Percentiles rank a stretch among this genome's conserved stretches.
These are phyloP conservation scores for Aspidiotus destructor DNA, from an alignment of 2,888 invertebrate species.

Conservation along the genomic window DNA sequence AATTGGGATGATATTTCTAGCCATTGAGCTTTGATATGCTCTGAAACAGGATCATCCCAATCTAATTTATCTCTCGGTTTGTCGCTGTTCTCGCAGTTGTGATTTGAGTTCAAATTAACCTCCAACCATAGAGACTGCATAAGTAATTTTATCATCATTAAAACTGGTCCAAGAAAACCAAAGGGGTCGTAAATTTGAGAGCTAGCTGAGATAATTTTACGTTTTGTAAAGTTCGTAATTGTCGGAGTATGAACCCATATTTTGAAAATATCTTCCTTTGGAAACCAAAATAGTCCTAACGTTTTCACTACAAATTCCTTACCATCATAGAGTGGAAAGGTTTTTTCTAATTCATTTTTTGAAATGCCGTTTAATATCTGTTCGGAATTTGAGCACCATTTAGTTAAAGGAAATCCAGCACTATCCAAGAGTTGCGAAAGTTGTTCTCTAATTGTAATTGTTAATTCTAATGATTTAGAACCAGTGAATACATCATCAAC, in stretches of 20 bases:
- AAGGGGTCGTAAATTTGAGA: conserved; percentile 36
- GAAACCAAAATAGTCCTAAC: conserved; percentile 11
- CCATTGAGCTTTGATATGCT: neutral
- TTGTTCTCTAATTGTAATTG: neutral
- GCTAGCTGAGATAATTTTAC: conserved; percentile 35
- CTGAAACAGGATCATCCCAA: conserved; percentile 7
- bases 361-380: neutral
- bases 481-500: conserved; percentile 5
- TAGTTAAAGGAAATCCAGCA: neutral
- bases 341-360: neutral
- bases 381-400: neutral
- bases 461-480: neutral
- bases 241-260: neutral
- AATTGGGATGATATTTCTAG: neutral
- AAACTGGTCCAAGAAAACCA: conserved; percentile 33
- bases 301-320: conserved; percentile 9
- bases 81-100: neutral
- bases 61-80: neutral
- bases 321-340: neutral
- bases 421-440: neutral
- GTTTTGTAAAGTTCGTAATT: conserved; percentile 32
- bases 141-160: neutral
- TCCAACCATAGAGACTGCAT: conserved; percentile 9
- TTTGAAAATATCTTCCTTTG: conserved; percentile 6
- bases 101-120: too few relatives aligned